phyloP scores from a whole-genome alignment of 2,113 vertebrate genomes.

The Bufo gargarizans region DNA sequence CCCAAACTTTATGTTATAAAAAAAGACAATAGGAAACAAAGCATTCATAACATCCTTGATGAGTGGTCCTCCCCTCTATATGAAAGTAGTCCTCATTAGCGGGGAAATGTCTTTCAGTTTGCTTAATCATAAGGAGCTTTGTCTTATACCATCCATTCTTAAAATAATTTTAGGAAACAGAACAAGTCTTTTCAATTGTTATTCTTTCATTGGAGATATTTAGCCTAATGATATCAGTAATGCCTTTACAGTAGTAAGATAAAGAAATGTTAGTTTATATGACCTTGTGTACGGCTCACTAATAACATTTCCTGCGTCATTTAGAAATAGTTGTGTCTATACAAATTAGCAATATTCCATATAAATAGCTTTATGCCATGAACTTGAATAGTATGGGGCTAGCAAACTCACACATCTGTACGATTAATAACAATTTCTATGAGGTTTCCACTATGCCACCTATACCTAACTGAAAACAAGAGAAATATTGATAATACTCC shows the following conservation, averaged over 20 bases:
- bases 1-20: slow-evolving; percentile 65
- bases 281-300: neutral
- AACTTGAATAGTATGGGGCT: no score
- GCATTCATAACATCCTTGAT: slow-evolving; percentile 63
- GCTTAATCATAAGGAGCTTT: slow-evolving; percentile 27
- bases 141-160: neutral
- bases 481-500: no score
- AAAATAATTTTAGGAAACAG: slow-evolving; percentile 14
- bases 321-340: neutral
- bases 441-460: no score
- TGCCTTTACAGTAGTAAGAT: neutral
- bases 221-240: slow-evolving; percentile 17
- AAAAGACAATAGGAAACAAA: slow-evolving; percentile 73
- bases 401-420: no score
- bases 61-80: slow-evolving; percentile 55
- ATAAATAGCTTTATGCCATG: no score
- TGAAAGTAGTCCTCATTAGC: slow-evolving; percentile 41
- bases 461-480: no score
- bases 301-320: slow-evolving; percentile 12
- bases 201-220: slow-evolving; percentile 10
- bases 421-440: no score
- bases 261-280: neutral
- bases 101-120: slow-evolving; percentile 55
- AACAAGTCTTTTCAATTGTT: slow-evolving; percentile 39
- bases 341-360: neutral